Evolutionary conservation across 2,113 vertebrate species (phyloP), one percentile per base, ranked within the genome.

Genomic region (Gasterosteus aculeatus): DNA sequence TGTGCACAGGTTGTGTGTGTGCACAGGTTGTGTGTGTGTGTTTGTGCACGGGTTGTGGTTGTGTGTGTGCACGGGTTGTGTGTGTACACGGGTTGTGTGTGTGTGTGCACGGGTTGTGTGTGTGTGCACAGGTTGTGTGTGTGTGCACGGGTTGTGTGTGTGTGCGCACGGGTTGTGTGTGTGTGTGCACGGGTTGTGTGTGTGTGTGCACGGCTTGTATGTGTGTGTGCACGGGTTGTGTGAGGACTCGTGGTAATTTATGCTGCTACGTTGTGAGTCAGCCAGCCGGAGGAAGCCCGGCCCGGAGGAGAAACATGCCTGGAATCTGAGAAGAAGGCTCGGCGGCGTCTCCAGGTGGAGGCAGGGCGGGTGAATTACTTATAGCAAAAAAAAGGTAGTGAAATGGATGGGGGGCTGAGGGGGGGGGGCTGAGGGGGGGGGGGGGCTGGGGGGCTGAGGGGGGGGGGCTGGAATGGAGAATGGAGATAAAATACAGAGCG

Each of bases 191-290:
- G 22, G 22, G 22, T 14, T 7, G n/a, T 7, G 41, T 33, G 16
- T 59, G 11, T 38, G 11, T 38, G 29, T 66, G 65, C 46, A 76
- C 59, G 74, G 83, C 4, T 38, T 38, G 35, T 26, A 15, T 33
- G 16, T 59, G 11, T 38, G 11, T 38, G 29, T 66, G 65, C 46
- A 76, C 59, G 74, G 83, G 86, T 69, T 81, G 72, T 74, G 47
- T 61, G 61, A 84, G 87, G 87, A 84, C 78, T 80, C 63, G 5
- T n/a, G 9, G 51, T 83, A 75, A 80, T 87, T 85, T 76, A 83
- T 81, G 63, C 78, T 74, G 75, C 74, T 69, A 54, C 54, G 81
- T 78, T 22, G 15, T 61, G 62, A 58, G 77, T 71, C 80, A 80
- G 77, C 51, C 76, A 68, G 80, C 61, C 61, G n/a, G 71, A 76